phyloP scores from a whole-genome alignment of 2,113 vertebrate species.

The Sakesphorus luctuosus region DNA sequence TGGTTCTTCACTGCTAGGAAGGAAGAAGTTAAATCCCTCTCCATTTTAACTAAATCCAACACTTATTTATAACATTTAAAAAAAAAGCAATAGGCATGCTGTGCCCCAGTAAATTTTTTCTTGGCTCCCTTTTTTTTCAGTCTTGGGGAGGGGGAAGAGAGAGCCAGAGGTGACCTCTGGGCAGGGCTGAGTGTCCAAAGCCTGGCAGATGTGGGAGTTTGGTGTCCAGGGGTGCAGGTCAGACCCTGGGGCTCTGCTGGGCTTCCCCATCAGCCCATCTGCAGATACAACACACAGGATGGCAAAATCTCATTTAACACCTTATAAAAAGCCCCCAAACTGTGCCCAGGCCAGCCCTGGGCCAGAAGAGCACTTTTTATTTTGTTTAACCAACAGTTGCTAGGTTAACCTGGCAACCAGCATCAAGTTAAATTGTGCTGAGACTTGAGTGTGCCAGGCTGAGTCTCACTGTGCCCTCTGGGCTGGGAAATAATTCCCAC shows the following conservation, averaged over 20 bases:
- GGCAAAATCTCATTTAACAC: slow-evolving; percentile 11
- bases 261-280: slow-evolving; percentile 9
- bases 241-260: not conserved
- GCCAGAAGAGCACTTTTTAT: slow-evolving; percentile 9
- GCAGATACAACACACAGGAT: not conserved
- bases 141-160: not conserved
- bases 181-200: slow-evolving; percentile 50
- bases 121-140: slow-evolving; percentile 62
- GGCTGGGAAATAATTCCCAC: not conserved
- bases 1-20: not conserved
- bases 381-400: slow-evolving; percentile 49
- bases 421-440: not conserved
- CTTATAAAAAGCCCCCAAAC: slow-evolving; percentile 3
- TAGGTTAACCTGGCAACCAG: slow-evolving; percentile 21
- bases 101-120: slow-evolving; percentile 60
- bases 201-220: slow-evolving; percentile 3
- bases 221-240: not conserved
- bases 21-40: slow-evolving; percentile 8
- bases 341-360: not conserved
- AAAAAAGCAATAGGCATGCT: not conserved
- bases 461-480: not conserved
- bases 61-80: not conserved
- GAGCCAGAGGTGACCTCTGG: slow-evolving; percentile 44
- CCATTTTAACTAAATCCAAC: slow-evolving; percentile 3
- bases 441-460: not conserved